phyloP scores from a whole-genome alignment of 2,888 invertebrate genomes.

The Metalampra italica region DNA sequence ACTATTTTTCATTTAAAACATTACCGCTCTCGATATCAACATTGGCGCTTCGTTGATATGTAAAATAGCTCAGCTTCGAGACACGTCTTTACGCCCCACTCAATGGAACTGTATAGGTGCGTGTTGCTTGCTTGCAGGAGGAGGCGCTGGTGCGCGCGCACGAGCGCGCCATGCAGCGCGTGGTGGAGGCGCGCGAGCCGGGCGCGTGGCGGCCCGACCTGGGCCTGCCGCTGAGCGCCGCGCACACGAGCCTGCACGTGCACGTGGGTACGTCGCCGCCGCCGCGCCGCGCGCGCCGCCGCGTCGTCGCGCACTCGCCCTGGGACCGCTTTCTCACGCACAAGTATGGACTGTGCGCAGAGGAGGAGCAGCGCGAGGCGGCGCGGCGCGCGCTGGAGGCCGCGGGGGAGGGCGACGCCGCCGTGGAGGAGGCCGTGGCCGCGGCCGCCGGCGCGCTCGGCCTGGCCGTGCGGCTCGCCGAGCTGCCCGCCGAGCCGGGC shows the following conservation, averaged over 20 bases:
- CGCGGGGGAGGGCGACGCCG: conserved; percentile 6
- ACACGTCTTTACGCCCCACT: too few species aligned
- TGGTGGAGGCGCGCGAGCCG: conserved; percentile 29
- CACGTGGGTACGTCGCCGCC: conserved; percentile 28
- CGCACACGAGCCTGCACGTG: conserved; percentile 44
- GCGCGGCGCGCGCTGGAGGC: conserved; percentile 12
- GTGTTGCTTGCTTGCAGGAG: too few species aligned
- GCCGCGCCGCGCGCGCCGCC: too few species aligned
- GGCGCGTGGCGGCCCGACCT: conserved; percentile 40
- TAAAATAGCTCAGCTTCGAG: too few species aligned
- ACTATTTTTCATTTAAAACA: too few species aligned
- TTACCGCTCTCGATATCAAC: too few species aligned
- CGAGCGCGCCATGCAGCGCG: conserved; percentile 52
- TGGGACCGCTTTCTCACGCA: too few species aligned
- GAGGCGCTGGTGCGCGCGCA: conserved; percentile 54
- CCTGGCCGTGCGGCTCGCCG: conserved; percentile 17
- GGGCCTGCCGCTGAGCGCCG: conserved; percentile 46
- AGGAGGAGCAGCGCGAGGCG: conserved; percentile 14
- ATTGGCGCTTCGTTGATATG: too few species aligned
- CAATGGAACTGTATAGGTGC: too few species aligned
- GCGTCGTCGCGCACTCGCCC: too few species aligned
- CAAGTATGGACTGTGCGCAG: conserved; percentile 14
- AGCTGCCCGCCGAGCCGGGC: conserved; percentile 14
- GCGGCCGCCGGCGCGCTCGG: conserved; percentile 26
- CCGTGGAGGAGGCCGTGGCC: conserved; percentile 18